Conservation (phyloP, 1,140 invertebrate genomes). For the Stegodyphus dumicola region DNA sequence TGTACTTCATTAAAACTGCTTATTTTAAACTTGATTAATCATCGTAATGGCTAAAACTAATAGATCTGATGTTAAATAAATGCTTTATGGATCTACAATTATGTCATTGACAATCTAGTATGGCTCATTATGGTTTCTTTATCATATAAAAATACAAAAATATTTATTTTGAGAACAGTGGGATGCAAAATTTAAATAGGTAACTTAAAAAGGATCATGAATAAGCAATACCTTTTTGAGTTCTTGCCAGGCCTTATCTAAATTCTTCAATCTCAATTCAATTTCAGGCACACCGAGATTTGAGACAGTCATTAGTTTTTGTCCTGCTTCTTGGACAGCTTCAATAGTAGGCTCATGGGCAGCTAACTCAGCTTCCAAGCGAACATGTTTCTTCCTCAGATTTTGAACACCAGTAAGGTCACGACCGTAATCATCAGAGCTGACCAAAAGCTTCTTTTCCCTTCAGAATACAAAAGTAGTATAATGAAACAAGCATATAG, state of each 20-base stretch:
- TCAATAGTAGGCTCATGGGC: slow-evolving; percentile 98
- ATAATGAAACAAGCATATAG: no score
- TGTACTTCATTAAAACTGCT: no score
- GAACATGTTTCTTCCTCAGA: slow-evolving; percentile 97
- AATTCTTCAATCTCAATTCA: slow-evolving; percentile 73
- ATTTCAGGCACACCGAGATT: slow-evolving; percentile 97
- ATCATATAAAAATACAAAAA: background rate
- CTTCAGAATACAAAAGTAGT: slow-evolving; percentile 66
- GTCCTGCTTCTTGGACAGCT: slow-evolving; percentile 95
- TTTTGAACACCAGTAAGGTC: slow-evolving; percentile 98
- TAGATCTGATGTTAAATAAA: no score
- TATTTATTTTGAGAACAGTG: background rate
- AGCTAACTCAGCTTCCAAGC: slow-evolving; percentile 93
- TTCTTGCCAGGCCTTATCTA: slow-evolving; percentile 69
- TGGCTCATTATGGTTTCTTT: no score
- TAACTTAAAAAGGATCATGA: background rate
- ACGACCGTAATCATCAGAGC: slow-evolving; percentile 97
- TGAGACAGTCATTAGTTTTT: slow-evolving; percentile 96
- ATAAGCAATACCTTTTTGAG: slow-evolving; percentile 63
- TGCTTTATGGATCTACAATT: no score
- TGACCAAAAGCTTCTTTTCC: slow-evolving; percentile 97
- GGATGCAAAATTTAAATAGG: background rate
- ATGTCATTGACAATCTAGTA: no score
- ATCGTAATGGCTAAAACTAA: no score
- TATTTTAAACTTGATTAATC: no score